Conservation (phyloP, 2,113 vertebrate genomes). For the Rissa tridactyla region DNA sequence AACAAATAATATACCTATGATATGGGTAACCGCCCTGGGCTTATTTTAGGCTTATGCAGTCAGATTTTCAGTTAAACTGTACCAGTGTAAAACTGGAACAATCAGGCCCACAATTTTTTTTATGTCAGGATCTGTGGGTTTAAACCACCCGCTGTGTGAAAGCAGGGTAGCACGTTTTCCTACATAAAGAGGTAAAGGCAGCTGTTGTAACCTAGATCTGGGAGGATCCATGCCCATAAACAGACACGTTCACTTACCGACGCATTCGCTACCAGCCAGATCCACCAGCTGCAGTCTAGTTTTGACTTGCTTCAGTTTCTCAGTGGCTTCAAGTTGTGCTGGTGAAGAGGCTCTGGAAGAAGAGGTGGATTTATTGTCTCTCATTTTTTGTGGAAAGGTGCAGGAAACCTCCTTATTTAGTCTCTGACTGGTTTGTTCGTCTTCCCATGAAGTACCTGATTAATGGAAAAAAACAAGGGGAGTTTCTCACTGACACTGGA, state of each 20-base stretch:
- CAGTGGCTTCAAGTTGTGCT: not conserved
- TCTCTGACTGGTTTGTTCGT: not conserved
- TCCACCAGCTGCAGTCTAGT: constrained; percentile 85
- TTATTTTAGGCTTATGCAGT: not conserved
- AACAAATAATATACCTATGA: not conserved
- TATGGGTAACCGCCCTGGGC: not conserved
- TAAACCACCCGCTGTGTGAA: not conserved
- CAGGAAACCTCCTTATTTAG: not conserved
- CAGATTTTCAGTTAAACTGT: not conserved
- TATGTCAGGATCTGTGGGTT: not conserved
- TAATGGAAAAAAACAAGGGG: not conserved
- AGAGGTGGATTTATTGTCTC: not conserved
- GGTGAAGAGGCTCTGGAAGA: not conserved
- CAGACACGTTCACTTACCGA: constrained; percentile 42
- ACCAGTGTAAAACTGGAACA: not conserved
- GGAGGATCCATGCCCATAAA: not conserved
- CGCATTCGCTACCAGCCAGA: constrained; percentile 85
- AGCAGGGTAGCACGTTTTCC: not conserved
- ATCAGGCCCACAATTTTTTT: not conserved
- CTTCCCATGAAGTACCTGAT: constrained; percentile 33
- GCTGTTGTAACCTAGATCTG: not conserved
- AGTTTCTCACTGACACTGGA: not conserved
- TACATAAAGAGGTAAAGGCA: not conserved
- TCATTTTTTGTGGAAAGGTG: not conserved
- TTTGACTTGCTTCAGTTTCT: constrained; percentile 19